phyloP scores from a whole-genome alignment of 2,797 vertebrate species.

The Anableps anableps region DNA sequence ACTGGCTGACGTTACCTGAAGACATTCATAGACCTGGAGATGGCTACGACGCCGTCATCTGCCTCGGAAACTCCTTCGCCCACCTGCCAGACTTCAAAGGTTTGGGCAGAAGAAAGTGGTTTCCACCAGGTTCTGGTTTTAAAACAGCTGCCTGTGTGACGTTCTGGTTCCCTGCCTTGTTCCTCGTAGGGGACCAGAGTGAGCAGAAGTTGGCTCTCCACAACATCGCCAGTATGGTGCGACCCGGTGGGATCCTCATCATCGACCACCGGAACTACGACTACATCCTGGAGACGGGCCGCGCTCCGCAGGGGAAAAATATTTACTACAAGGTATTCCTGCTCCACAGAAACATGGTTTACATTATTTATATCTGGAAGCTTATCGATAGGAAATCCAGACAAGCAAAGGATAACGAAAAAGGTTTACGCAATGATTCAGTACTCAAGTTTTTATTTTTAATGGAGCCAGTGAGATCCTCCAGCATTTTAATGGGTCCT shows the following conservation, averaged over 20 bases:
- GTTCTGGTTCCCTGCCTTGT: neutral
- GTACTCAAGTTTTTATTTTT: no score
- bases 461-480: no score
- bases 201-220: slow-evolving; percentile 91
- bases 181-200: slow-evolving; percentile 90
- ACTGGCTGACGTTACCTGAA: slow-evolving; percentile 92
- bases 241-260: slow-evolving; percentile 90
- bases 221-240: slow-evolving; percentile 96
- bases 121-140: neutral
- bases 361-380: rapidly evolving
- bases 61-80: slow-evolving; percentile 97
- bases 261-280: slow-evolving; percentile 98
- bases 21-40: slow-evolving; percentile 88
- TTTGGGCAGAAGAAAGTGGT: slow-evolving; percentile 55
- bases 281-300: slow-evolving; percentile 93
- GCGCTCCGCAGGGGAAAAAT: slow-evolving; percentile 92
- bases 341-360: neutral
- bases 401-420: neutral
- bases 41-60: slow-evolving; percentile 95
- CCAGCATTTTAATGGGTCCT: neutral
- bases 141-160: no score
- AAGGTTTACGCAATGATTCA: neutral
- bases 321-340: slow-evolving; percentile 95
- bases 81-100: slow-evolving; percentile 98
- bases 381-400: neutral